Evolutionary conservation across 2,888 invertebrate genomes (phyloP).

Genomic region (Sinohyriopsis cumingii): DNA sequence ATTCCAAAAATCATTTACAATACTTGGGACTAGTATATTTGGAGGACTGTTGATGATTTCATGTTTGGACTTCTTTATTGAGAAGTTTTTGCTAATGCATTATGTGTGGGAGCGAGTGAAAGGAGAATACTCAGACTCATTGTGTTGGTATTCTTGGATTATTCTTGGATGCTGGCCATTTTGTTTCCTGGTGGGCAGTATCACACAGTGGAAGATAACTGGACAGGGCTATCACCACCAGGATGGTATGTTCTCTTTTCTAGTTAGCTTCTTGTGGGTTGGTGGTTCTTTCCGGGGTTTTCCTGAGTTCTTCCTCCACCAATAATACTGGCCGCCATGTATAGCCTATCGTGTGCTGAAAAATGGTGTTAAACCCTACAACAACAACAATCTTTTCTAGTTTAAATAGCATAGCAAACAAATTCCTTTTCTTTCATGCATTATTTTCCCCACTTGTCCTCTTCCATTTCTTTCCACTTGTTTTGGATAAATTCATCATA

Average conservation of each 20-base stretch:
- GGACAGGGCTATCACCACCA: constrained; percentile 76
- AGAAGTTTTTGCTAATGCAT: constrained; percentile 78
- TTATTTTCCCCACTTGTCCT: too few species aligned
- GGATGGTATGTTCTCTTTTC: constrained; percentile 63
- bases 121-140: constrained; percentile 71
- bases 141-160: constrained; percentile 84
- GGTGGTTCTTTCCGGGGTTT: too few species aligned
- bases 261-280: not conserved
- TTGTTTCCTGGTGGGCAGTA: constrained; percentile 79
- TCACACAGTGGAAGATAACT: constrained; percentile 82
- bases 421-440: too few species aligned
- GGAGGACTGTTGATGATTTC: constrained; percentile 83
- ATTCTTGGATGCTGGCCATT: constrained; percentile 84
- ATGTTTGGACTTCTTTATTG: constrained; percentile 84
- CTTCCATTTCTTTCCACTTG: too few species aligned
- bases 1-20: constrained; percentile 83
- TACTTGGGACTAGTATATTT: constrained; percentile 83
- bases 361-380: too few species aligned
- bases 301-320: too few species aligned
- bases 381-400: not conserved
- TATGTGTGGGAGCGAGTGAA: constrained; percentile 83
- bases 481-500: too few species aligned
- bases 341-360: too few species aligned
- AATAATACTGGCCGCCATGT: too few species aligned
- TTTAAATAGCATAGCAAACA: not conserved